Evolutionary conservation across 1,140 invertebrate genomes (phyloP).

Genomic region (Globodera ellingtonae): DNA sequence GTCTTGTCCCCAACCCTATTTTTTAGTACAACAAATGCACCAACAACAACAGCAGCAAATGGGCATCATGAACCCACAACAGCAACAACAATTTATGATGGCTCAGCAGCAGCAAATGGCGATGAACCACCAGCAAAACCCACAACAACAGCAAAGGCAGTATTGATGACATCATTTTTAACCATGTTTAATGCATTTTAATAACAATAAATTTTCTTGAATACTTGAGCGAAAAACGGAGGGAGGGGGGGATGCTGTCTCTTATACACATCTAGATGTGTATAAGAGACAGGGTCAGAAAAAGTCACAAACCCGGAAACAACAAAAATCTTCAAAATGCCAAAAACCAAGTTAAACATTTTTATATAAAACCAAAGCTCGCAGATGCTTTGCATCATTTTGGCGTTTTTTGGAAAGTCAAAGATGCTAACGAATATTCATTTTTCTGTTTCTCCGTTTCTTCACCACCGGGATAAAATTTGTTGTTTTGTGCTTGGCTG

Average conservation of each 20-base stretch:
- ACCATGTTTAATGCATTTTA: background rate
- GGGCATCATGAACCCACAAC: conserved; percentile 18
- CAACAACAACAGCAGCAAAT: conserved; percentile 26
- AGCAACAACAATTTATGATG: conserved; percentile 27
- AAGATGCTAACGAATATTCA: too few relatives aligned
- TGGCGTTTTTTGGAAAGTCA: too few relatives aligned
- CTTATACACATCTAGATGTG: too few relatives aligned
- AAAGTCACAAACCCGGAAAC: too few relatives aligned
- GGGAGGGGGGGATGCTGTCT: too few relatives aligned
- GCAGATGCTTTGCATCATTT: too few relatives aligned
- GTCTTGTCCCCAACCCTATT: background rate
- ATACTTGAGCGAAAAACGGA: too few relatives aligned
- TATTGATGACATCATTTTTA: conserved; percentile 16
- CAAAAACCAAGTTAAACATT: too few relatives aligned
- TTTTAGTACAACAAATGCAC: conserved; percentile 33
- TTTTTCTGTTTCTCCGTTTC: background rate
- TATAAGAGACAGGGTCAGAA: too few relatives aligned
- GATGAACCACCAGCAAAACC: conserved; percentile 21
- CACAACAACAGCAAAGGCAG: conserved; percentile 23
- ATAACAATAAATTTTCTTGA: too few relatives aligned
- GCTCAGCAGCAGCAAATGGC: conserved; percentile 27
- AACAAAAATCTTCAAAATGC: too few relatives aligned
- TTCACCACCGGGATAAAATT: background rate
- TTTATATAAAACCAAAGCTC: too few relatives aligned
- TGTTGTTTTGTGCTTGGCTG: background rate